Conservation (phyloP, 2,888 invertebrate genomes). For the Linnaemya vulpina region DNA sequence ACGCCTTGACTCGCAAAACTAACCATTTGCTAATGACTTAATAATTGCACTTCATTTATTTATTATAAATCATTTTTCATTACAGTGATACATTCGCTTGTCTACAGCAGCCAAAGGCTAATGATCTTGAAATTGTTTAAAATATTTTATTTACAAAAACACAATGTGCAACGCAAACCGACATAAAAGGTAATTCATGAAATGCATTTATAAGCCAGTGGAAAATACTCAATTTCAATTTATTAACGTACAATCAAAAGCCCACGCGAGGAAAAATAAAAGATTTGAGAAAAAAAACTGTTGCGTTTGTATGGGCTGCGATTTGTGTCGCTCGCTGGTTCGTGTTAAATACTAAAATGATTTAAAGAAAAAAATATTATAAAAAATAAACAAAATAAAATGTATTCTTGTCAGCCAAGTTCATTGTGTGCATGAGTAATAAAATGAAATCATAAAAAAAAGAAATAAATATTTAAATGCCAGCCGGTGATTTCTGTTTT, state of each 20-base stretch:
- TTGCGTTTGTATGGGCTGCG: conserved; percentile 2
- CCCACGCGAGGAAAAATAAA: conserved; percentile 54
- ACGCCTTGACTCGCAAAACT: conserved; percentile 48
- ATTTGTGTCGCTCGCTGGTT: conserved; percentile 37
- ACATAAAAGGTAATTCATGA: conserved; percentile 70
- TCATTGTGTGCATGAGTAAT: conserved; percentile 68
- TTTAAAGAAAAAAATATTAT: neutral
- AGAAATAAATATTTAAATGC: conserved; percentile 41
- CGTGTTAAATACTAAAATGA: conserved; percentile 52
- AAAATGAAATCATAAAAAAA: conserved; percentile 28
- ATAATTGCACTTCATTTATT: conserved; percentile 22
- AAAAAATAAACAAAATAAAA: neutral
- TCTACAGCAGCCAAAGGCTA: conserved; percentile 43
- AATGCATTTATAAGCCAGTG: conserved; percentile 49
- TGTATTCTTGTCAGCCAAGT: conserved; percentile 55
- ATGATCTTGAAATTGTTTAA: conserved; percentile 67
- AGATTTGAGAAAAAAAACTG: neutral
- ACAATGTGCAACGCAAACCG: conserved; percentile 13
- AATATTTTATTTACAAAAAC: conserved; percentile 30
- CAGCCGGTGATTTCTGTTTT: conserved; percentile 62
- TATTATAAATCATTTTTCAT: conserved; percentile 23
- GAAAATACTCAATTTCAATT: conserved; percentile 45
- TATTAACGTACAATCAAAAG: conserved; percentile 45
- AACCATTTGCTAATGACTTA: conserved; percentile 33
- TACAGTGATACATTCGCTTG: conserved; percentile 37